These are phyloP conservation scores for Epizoanthus fatuus DNA, from an alignment of 92 coral and sea anemone species.

Conservation along the genomic window DNA sequence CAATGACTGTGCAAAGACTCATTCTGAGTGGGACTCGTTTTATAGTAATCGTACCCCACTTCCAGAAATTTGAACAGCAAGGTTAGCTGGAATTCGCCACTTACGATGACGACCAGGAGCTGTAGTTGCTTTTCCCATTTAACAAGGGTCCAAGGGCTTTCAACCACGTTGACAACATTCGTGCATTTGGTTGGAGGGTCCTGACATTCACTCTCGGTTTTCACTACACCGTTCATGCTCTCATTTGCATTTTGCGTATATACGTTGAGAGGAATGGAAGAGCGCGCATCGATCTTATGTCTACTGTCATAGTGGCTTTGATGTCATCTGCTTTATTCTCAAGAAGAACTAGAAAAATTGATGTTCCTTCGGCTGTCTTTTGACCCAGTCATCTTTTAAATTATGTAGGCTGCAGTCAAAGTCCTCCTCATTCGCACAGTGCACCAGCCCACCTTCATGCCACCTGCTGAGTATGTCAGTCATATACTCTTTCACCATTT, in stretches of 20 bases:
- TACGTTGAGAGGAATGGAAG: slow-evolving; percentile 40
- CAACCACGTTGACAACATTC: not conserved
- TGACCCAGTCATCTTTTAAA: slow-evolving; percentile 44
- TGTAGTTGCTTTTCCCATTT: slow-evolving; percentile 46
- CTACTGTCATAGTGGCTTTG: slow-evolving; percentile 45
- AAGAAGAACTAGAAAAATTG: not conserved
- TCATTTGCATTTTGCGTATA: slow-evolving; percentile 70
- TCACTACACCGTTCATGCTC: slow-evolving; percentile 56
- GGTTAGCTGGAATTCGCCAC: slow-evolving; percentile 35
- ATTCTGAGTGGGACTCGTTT: slow-evolving; percentile 33
- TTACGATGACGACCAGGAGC: slow-evolving; percentile 46
- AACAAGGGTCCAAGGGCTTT: slow-evolving; percentile 9
- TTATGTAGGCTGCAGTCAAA: slow-evolving; percentile 38
- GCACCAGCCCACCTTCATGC: slow-evolving; percentile 31
- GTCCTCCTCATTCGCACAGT: slow-evolving; percentile 4
- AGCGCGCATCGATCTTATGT: slow-evolving; percentile 30
- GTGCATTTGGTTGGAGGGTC: not conserved
- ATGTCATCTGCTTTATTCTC: slow-evolving; percentile 45
- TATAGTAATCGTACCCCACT: slow-evolving; percentile 35
- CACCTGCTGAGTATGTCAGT: slow-evolving; percentile 34
- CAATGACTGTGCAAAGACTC: not conserved
- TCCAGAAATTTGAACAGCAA: slow-evolving; percentile 35
- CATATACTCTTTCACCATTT: slow-evolving; percentile 29
- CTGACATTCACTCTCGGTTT: slow-evolving; percentile 21
- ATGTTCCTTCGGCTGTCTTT: slow-evolving; percentile 43